Evolutionary conservation across 2,113 vertebrate species (phyloP).

Genomic region (Capricornis sumatraensis): DNA sequence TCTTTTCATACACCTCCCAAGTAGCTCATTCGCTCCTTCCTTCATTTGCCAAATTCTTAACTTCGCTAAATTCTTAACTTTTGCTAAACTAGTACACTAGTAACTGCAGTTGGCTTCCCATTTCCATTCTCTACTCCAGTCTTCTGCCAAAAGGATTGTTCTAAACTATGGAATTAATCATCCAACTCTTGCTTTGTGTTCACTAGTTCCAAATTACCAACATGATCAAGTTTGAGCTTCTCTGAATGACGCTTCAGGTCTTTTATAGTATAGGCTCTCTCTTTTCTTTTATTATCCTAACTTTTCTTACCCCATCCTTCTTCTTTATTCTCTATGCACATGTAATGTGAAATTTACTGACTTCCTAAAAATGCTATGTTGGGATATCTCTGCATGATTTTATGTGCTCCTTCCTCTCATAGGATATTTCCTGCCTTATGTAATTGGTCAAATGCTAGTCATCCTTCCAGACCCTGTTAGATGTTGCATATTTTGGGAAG

Average conservation of each 20-base stretch:
- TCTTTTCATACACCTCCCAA: not conserved
- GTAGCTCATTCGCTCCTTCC: not conserved
- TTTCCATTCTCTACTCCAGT: not conserved
- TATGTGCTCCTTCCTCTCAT: not conserved
- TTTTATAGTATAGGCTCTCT: not conserved
- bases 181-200: slow-evolving; percentile 8
- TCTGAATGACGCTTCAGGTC: not conserved
- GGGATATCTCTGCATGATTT: not conserved
- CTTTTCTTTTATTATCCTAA: not conserved
- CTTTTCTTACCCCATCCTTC: not conserved
- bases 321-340: not conserved
- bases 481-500: not conserved
- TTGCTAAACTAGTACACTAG: not conserved
- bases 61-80: not conserved
- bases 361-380: not conserved
- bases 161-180: not conserved
- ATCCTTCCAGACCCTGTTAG: not conserved
- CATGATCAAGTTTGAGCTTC: not conserved
- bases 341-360: not conserved
- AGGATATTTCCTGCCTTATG: not conserved
- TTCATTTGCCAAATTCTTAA: not conserved
- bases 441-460: not conserved
- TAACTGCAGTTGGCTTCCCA: not conserved
- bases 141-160: slow-evolving; percentile 1
- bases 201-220: not conserved